Evolutionary conservation across 2,113 vertebrate genomes (phyloP), one percentile per base, ranked within the genome.

Genomic region (Oxygymnocypris stewartii): DNA sequence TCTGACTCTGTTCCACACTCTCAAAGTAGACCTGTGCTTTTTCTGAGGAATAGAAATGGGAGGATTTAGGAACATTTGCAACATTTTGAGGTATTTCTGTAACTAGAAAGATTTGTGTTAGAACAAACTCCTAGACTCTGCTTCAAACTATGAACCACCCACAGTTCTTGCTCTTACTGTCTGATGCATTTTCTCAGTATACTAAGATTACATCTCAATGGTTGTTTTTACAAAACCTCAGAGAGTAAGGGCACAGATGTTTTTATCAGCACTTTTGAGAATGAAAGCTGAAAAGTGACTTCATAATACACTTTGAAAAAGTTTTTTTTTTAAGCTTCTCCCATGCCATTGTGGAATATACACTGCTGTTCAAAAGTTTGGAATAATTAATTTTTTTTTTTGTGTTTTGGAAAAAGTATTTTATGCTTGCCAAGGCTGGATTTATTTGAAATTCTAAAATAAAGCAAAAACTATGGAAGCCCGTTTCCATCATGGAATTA

Each of bases 1-100:
- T 92, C 79, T 97, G 97, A 1, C 87, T 96, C 90, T 96, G 96
- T 89, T 98, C 97, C 0, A 96, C 94, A 78, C 97, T 96, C 91
- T 98, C 97, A 92, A 98, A 99, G 91, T 98, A 97, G 1, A 96
- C 96, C 94, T 98, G 98, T 91, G 97, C 96, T 96, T 99, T 99
- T 95, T 99, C 98, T 99, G 93, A 25, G 12, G 7, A 79, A 59
- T 7, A 44, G 11, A 63, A n/a, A 73, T 14, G 47, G 14, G 13
- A 78, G 75, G n/a, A 47, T 78, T 54, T 49, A 78, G 25, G 44
- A 78, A 2, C 0, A 78, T 11, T 31, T 31, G 13, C 42, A 54
- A 51, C 25, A 49, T 77, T 77, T 20, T 78, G 25, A 78, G 75
- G 25, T 51, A 18, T 40, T 20, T 1, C 23, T 23, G 69, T 73